Base-by-base conservation (phyloP, 2,888 invertebrate species). In the Morpho helenor region DNA sequence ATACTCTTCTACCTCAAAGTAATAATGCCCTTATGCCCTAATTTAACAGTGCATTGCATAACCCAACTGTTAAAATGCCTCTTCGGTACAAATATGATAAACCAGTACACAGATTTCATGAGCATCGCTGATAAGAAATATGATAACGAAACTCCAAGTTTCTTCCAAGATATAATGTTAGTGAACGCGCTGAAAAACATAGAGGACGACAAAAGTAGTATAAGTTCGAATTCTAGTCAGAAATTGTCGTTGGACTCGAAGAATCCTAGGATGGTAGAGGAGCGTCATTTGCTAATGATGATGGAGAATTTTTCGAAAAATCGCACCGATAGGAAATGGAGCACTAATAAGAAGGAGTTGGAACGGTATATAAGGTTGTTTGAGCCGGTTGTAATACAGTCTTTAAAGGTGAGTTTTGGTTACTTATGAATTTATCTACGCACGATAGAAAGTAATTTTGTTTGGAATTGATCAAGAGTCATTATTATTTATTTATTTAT, bases 351-450 rank as follows among this genome's bases (percentile, higher is more conserved):
- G 66, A 87, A 85, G 49, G 91, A 91, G 60, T 71, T 90, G 73
- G 94, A 95, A 68, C 93, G 95, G 65, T 96, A 97, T 80, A 98
- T 99, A 65, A 93, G 97, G 69, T 91, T 98, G 71, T 98, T 99
- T 86, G 98, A 99, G 80, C 97, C 98, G 0, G 94, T 98, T 82
- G 98, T 99, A 59, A 98, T 99, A 74, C 96, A 97, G 82, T 95
- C 98, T 63, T 90, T 98, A 71, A 97, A 95, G 92, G 95, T 96
- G 77, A 79, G 62, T 46, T 23, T 40, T 8, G 23, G 5, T 5
- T 31, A 31, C 3, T 5, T 31, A 31, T 31, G 31, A 31, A 31
- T 31, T 31, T 31, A 1, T 31, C 16, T 16, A 16, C 16, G 16
- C 16, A 16, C 16, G 16, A 16, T 16, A 16, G 16, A 16, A 16